Evolutionary conservation across 2,888 invertebrate species (phyloP).

Genomic region (Tetragonula carbonaria): DNA sequence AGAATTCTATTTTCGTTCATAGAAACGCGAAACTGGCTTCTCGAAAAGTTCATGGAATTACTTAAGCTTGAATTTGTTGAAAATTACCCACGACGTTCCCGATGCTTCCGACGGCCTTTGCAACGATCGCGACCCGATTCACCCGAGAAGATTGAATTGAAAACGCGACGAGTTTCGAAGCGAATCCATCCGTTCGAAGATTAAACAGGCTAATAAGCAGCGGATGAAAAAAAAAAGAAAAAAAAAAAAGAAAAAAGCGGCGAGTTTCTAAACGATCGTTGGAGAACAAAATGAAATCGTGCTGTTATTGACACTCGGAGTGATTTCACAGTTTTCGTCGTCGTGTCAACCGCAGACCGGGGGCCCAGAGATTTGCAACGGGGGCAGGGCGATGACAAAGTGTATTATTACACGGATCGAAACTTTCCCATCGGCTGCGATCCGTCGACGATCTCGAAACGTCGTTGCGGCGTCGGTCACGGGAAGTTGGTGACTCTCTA

Average conservation of each 20-base stretch:
- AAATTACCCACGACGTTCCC: no score
- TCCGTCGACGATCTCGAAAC: slow-evolving; percentile 1
- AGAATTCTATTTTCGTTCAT: no score
- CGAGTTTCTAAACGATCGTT: not conserved
- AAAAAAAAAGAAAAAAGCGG: not conserved
- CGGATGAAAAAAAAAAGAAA: not conserved
- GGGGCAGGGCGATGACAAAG: not conserved
- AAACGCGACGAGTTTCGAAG: not conserved
- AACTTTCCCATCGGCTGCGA: slow-evolving; percentile 33
- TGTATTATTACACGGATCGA: slow-evolving; percentile 16
- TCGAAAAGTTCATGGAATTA: not conserved
- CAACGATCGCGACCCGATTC: no score
- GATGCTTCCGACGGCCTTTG: no score
- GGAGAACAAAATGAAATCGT: not conserved
- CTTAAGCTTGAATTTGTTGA: no score
- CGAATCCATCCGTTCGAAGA: not conserved
- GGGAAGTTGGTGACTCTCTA: slow-evolving; percentile 1
- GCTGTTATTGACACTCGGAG: not conserved
- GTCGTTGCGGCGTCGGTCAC: slow-evolving; percentile 42
- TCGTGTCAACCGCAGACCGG: slow-evolving; percentile 1
- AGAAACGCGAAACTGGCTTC: no score
- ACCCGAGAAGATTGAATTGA: not conserved
- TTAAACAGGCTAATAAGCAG: not conserved
- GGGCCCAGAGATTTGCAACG: not conserved
- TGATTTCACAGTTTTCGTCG: not conserved